Evolutionary conservation across 2,888 invertebrate genomes (phyloP).

Genomic region (Acleris sparsana): DNA sequence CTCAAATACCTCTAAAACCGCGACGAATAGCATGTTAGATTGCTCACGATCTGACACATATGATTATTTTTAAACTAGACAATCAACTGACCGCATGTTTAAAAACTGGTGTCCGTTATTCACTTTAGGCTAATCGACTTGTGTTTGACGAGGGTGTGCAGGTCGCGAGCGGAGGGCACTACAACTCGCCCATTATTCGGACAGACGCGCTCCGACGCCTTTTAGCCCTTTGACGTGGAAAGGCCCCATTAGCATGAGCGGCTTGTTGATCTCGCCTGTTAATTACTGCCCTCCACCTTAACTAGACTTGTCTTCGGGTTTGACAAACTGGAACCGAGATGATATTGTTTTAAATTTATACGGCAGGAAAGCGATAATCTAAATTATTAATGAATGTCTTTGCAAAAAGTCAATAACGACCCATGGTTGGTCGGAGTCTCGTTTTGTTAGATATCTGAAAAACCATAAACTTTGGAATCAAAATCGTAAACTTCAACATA

Average conservation of each 20-base stretch:
- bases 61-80: too few species aligned
- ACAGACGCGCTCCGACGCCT: slow-evolving; percentile 79
- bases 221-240: slow-evolving; percentile 80
- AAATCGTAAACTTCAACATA: too few species aligned
- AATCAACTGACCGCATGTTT: slow-evolving; percentile 34
- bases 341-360: not conserved
- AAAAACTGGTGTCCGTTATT: slow-evolving; percentile 65
- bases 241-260: slow-evolving; percentile 78
- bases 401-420: not conserved
- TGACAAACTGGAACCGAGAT: slow-evolving; percentile 21
- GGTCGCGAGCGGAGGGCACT: slow-evolving; percentile 65
- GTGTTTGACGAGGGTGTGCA: slow-evolving; percentile 77
- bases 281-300: slow-evolving; percentile 76
- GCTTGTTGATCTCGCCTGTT: slow-evolving; percentile 79
- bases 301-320: slow-evolving; percentile 44
- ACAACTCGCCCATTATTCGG: slow-evolving; percentile 78
- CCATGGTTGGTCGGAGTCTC: too few species aligned
- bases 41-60: too few species aligned
- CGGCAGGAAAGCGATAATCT: not conserved
- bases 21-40: too few species aligned
- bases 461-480: too few species aligned
- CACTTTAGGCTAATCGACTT: slow-evolving; percentile 77
- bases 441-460: too few species aligned
- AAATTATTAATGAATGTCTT: not conserved
- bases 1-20: too few species aligned